Conservation (phyloP, 37 sponge, comb jelly and placozoan genomes). For the Ianthella basta region DNA sequence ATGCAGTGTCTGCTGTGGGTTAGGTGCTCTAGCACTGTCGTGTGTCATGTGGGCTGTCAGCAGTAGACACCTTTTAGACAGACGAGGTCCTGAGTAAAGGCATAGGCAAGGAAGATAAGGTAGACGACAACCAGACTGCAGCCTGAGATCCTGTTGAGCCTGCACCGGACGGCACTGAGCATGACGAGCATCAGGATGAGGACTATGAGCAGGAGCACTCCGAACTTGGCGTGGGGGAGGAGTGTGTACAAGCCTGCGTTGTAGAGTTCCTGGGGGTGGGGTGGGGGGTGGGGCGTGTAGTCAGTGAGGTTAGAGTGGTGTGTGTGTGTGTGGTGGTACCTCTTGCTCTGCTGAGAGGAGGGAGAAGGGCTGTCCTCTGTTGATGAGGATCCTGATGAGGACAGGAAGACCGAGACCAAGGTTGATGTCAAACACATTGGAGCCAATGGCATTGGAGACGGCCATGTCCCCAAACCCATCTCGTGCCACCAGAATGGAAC, state of each 20-base stretch:
- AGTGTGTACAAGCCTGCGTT: conserved; percentile 35
- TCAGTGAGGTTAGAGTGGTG: not conserved
- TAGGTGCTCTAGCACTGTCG: not conserved
- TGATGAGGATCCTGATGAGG: conserved; percentile 66
- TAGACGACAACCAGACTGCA: conserved; percentile 68
- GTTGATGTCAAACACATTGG: conserved; percentile 91
- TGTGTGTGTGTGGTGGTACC: conserved; percentile 39
- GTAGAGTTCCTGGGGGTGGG: conserved; percentile 7
- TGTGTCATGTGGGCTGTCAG: conserved; percentile 3
- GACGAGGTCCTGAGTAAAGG: conserved; percentile 74
- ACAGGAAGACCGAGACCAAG: conserved; percentile 81
- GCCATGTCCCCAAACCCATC: conserved; percentile 96
- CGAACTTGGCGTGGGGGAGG: conserved; percentile 81
- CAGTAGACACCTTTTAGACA: conserved; percentile 62
- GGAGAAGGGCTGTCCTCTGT: conserved; percentile 53
- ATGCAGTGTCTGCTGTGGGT: not conserved
- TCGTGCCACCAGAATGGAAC: conserved; percentile 85
- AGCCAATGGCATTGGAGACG: conserved; percentile 90
- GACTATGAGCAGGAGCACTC: conserved; percentile 74
- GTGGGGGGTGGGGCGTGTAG: not conserved
- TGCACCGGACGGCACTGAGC: conserved; percentile 59
- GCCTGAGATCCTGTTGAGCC: conserved; percentile 76
- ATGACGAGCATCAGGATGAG: conserved; percentile 56
- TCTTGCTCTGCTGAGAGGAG: conserved; percentile 37
- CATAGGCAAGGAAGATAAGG: conserved; percentile 67